Conservation (phyloP, 2,113 vertebrate genomes). For the Malurus melanocephalus region DNA sequence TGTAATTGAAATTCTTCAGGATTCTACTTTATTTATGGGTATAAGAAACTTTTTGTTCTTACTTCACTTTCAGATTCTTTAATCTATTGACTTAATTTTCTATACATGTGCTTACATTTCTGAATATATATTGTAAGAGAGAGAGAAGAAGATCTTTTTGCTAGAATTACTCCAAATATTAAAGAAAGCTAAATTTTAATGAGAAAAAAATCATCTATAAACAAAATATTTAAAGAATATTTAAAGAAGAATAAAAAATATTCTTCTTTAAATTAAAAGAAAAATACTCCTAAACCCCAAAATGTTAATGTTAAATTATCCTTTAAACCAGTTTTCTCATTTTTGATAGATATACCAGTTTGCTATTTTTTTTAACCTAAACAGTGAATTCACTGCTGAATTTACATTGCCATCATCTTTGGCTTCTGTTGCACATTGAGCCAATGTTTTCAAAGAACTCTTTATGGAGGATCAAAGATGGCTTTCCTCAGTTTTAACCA, state of each 20-base stretch:
- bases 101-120: neutral
- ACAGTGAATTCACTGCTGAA: neutral
- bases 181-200: neutral
- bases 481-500: neutral
- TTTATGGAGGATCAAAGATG: neutral
- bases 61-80: neutral
- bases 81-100: neutral
- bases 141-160: neutral
- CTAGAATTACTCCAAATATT: neutral
- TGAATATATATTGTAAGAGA: neutral
- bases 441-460: neutral
- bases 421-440: fast-evolving
- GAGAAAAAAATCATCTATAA: neutral
- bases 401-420: neutral
- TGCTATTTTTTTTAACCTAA: neutral
- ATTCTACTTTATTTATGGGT: neutral
- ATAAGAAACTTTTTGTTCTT: neutral
- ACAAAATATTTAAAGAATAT: too few relatives aligned
- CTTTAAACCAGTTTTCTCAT: neutral
- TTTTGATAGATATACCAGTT: neutral
- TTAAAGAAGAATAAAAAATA: too few relatives aligned
- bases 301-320: neutral
- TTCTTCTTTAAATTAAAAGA: neutral
- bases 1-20: neutral
- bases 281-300: neutral